Conservation (phyloP, 2,113 vertebrate species). For the Brachypodius melanocephalos region DNA sequence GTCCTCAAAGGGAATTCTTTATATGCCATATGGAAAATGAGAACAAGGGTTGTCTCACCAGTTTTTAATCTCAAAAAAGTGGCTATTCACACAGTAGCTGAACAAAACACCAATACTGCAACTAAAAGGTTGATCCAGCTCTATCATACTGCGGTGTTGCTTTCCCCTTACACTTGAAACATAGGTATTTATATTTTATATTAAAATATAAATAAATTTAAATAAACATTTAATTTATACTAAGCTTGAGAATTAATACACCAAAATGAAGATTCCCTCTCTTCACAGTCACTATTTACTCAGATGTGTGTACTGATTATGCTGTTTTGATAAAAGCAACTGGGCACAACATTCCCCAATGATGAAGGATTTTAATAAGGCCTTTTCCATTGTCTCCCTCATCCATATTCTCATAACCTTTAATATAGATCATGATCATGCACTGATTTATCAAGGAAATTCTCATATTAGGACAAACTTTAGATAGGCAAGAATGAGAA, state of each 20-base stretch:
- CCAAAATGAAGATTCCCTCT: not conserved
- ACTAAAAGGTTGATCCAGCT: not conserved
- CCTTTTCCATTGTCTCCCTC: not conserved
- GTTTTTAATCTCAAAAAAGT: not conserved
- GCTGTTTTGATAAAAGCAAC: not conserved
- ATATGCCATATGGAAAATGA: not conserved
- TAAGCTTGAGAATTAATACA: not conserved
- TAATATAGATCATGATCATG: not conserved
- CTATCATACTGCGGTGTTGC: not conserved
- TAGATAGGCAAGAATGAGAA: not conserved
- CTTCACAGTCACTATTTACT: not conserved
- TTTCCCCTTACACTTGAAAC: not conserved
- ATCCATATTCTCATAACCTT: not conserved
- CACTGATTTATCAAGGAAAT: not conserved
- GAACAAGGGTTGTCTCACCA: not conserved
- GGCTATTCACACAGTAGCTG: not conserved
- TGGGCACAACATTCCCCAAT: accelerated
- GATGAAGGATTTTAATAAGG: not conserved
- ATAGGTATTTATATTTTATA: not conserved
- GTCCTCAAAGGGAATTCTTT: not conserved
- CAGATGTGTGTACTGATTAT: not conserved
- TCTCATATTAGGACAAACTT: not conserved
- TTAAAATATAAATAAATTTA: not conserved
- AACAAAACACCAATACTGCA: not conserved
- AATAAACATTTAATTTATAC: not conserved